Evolutionary conservation across 2,888 invertebrate species (phyloP).

Genomic region (Apocheima hispidaria): DNA sequence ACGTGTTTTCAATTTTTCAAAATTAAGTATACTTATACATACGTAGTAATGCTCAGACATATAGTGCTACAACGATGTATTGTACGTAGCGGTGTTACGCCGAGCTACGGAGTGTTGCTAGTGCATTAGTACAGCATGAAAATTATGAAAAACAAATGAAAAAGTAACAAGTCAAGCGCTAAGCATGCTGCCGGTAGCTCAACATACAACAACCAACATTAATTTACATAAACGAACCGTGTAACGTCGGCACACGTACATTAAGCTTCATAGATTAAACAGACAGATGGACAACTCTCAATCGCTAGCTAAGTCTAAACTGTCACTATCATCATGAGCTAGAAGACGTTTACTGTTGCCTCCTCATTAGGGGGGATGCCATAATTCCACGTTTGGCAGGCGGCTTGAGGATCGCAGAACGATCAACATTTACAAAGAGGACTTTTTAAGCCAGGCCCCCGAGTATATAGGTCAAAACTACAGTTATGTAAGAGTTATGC

Average conservation of each 20-base stretch:
- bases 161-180: constrained; percentile 2
- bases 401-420: too few relatives aligned
- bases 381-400: too few relatives aligned
- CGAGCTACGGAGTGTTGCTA: background rate
- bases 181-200: constrained; percentile 13
- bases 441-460: too few relatives aligned
- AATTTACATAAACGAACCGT: constrained; percentile 35
- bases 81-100: background rate
- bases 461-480: too few relatives aligned
- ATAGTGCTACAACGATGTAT: background rate
- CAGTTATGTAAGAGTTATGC: too few relatives aligned
- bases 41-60: background rate
- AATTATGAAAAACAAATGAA: constrained; percentile 15
- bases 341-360: background rate
- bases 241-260: constrained; percentile 27
- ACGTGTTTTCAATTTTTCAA: too few relatives aligned
- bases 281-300: constrained; percentile 21
- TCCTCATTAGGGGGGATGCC: too few relatives aligned
- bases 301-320: too few relatives aligned
- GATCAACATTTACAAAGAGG: too few relatives aligned
- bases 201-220: constrained; percentile 26
- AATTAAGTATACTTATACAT: too few relatives aligned
- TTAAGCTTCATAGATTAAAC: constrained; percentile 3
- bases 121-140: background rate
- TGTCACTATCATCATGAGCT: background rate